A percentile compares a stretch with the other conserved stretches of the same genome.
Evolutionary conservation across 2,888 invertebrate species (phyloP).

Genomic region (Clistopyga incitator): DNA sequence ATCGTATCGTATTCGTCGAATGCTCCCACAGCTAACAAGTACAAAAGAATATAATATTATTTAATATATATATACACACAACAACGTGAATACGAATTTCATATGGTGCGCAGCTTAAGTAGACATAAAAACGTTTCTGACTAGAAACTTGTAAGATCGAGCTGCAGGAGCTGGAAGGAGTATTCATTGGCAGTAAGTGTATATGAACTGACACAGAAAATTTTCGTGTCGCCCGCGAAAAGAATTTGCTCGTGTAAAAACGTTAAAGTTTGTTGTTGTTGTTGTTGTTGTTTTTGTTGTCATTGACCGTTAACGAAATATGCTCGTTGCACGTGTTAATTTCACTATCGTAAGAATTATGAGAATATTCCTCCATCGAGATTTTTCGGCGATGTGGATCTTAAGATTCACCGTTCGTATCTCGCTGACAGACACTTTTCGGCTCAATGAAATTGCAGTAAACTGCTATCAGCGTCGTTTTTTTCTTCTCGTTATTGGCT

Average conservation of each 20-base stretch:
- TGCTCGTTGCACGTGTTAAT: constrained; percentile 20
- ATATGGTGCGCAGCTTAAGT: constrained; percentile 61
- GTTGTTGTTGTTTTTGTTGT: constrained; percentile 24
- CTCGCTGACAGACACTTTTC: constrained; percentile 32
- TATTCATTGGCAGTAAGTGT: constrained; percentile 79
- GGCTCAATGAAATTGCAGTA: constrained; percentile 14
- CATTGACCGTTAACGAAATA: constrained; percentile 6
- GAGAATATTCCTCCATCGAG: constrained; percentile 42
- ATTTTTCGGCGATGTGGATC: constrained; percentile 24
- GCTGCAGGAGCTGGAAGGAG: constrained; percentile 82
- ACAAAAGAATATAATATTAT: constrained; percentile 66
- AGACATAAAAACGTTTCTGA: constrained; percentile 79
- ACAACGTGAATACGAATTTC: constrained; percentile 56
- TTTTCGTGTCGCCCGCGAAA: constrained; percentile 38
- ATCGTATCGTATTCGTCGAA: constrained; percentile 62
- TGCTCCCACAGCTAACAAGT: constrained; percentile 70
- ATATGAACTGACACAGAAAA: constrained; percentile 47
- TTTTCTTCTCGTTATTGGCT: constrained; percentile 20
- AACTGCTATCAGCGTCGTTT: constrained; percentile 30
- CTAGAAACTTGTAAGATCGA: constrained; percentile 82
- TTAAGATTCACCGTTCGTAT: constrained; percentile 12
- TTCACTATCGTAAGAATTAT: constrained; percentile 38
- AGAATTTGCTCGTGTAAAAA: constrained; percentile 25
- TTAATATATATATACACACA: constrained; percentile 46
- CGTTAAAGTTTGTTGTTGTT: constrained; percentile 17